Base-by-base conservation (phyloP, 2,888 invertebrate species). In the Erynnis tages region DNA sequence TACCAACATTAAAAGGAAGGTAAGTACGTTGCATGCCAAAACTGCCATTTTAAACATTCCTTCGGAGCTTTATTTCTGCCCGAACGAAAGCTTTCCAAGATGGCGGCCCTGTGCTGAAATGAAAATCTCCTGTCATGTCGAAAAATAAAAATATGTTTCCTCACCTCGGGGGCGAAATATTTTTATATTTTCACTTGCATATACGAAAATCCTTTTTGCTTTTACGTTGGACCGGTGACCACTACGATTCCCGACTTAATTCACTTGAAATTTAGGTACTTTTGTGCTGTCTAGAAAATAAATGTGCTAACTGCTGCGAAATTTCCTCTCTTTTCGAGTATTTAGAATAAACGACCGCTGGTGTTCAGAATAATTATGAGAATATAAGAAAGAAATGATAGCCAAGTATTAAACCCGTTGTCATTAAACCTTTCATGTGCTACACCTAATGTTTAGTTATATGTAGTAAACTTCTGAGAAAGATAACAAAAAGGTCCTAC, bases 81-180 rank as follows among this genome's bases (percentile, higher is more conserved):
- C 49, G 34, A 41, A 34, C 49, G 41, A 49, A 49, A 43, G 50
- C 43, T 35, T 50, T 49, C 14, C 41, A 50, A 50, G 41, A 50
- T 50, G 43, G 50, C 35, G 50, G 32, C 40, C 30, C 23, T 11
- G 38, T 17, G 35, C 17, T 27, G 49, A 49, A 49, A 49, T 49
- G 49, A 49, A 49, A 49, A 49, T 49, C 49, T 49, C 49, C 49
- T 49, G 49, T 49, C 49, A 49, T 49, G 41, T 49, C 49, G 34
- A 43, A 43, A 50, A 50, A 50, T 50, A 50, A 50, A 50, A 50
- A 50, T 50, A 50, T 41, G 41, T 50, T 49, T 50, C 43, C 50
- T 43, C 50, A 50, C 43, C 50, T 50, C 43, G 23, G 27, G 23
- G 35, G 41, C 14, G 34, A 50, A 43, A 50, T 50, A 50, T 50